These are phyloP conservation scores for Sorex araneus DNA, from an alignment of 2,113 vertebrate genomes.

Conservation along the genomic window DNA sequence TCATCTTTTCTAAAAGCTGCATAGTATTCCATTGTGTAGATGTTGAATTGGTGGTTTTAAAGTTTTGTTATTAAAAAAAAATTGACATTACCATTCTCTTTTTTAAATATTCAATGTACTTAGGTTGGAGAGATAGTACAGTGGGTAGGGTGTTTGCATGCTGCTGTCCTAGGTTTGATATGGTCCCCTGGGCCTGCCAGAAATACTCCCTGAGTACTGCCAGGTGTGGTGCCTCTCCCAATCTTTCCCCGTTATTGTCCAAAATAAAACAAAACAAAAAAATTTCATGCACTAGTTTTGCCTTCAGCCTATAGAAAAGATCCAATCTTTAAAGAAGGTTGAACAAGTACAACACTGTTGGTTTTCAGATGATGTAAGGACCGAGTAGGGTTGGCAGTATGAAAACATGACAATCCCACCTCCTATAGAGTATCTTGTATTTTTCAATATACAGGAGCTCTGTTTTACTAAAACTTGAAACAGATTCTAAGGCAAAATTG, in stretches of 20 bases:
- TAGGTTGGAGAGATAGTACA: too few species aligned
- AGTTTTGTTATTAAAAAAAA: conserved; percentile 40
- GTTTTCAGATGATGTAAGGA: not conserved
- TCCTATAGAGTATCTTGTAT: not conserved
- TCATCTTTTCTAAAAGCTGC: too few species aligned
- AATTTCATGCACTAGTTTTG: not conserved
- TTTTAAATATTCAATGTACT: too few species aligned
- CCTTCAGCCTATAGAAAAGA: not conserved
- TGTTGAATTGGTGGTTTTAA: conserved; percentile 56
- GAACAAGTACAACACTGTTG: not conserved
- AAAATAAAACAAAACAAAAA: too few species aligned
- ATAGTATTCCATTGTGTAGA: too few species aligned
- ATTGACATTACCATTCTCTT: not conserved
- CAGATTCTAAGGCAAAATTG: not conserved
- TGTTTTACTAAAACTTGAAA: not conserved
- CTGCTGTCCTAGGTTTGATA: too few species aligned
- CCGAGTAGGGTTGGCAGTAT: too few species aligned
- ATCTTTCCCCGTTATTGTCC: too few species aligned
- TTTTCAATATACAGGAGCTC: not conserved
- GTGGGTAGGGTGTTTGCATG: too few species aligned
- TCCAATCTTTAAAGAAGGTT: not conserved
- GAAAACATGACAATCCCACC: not conserved
- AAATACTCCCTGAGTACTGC: too few species aligned
- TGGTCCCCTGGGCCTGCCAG: too few species aligned
- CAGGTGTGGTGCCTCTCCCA: too few species aligned